phyloP scores from a whole-genome alignment of 1,140 invertebrate genomes.

The Aphis craccivora region DNA sequence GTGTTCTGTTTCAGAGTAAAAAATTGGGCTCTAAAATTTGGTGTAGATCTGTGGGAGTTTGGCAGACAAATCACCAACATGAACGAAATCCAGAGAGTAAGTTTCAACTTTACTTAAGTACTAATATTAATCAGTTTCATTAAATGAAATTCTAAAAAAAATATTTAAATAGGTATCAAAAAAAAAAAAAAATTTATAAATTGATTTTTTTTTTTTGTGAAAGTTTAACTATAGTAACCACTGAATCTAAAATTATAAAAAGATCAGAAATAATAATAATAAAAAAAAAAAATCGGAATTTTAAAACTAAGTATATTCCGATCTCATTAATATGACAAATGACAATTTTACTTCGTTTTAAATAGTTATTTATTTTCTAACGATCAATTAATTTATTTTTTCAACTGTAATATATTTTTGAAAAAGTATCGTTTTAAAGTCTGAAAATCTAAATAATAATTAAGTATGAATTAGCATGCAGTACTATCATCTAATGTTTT shows the following conservation, averaged over 20 bases:
- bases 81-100: slow-evolving; percentile 85
- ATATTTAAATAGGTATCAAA: background rate
- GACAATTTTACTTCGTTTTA: background rate
- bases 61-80: slow-evolving; percentile 85
- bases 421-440: no score
- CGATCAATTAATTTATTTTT: background rate
- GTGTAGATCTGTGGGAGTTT: slow-evolving; percentile 87
- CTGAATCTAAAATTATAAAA: background rate
- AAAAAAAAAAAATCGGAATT: background rate
- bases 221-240: background rate
- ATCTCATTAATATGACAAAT: background rate
- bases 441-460: no score
- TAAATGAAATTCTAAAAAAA: background rate
- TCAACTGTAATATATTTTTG: no score
- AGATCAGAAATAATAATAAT: no score
- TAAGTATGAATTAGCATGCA: no score
- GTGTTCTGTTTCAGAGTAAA: slow-evolving; percentile 76
- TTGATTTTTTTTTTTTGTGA: background rate
- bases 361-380: background rate
- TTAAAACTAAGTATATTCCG: background rate
- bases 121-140: background rate
- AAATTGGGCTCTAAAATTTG: slow-evolving; percentile 89
- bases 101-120: slow-evolving; percentile 62
- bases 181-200: background rate
- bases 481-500: no score